Conservation (phyloP, 2,888 invertebrate genomes). For the Ichneumoninae sp. region DNA sequence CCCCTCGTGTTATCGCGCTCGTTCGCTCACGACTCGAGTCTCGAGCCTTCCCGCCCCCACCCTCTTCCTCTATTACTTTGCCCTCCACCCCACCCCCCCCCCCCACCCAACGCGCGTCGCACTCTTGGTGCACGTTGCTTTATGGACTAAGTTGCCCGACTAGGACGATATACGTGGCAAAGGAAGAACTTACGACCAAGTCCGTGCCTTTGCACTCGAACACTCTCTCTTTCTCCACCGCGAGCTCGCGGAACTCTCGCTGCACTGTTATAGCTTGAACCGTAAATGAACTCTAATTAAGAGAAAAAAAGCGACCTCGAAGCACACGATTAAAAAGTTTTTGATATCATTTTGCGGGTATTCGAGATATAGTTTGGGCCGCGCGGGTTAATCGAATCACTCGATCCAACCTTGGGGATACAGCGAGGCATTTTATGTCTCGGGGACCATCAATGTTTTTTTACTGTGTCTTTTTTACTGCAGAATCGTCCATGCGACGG, state of each 20-base stretch:
- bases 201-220: conserved; percentile 49
- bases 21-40: conserved; percentile 51
- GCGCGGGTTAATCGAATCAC: neutral
- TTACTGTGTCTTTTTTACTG: too few species aligned
- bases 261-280: neutral
- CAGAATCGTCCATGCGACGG: too few species aligned
- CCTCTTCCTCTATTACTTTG: conserved; percentile 6
- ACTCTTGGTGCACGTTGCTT: conserved; percentile 64
- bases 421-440: too few species aligned
- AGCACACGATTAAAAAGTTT: conserved; percentile 13
- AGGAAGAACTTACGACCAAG: conserved; percentile 56
- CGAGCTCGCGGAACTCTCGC: neutral
- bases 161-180: conserved; percentile 66
- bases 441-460: too few species aligned
- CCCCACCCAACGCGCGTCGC: neutral
- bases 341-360: neutral
- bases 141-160: conserved; percentile 70
- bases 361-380: neutral
- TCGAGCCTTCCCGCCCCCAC: conserved; percentile 22
- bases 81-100: neutral
- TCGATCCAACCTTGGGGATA: neutral
- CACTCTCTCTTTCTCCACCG: neutral
- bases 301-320: neutral
- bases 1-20: conserved; percentile 71
- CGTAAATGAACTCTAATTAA: conserved; percentile 25